These are phyloP conservation scores for Chamaetylas fuelleborni DNA, from an alignment of 2,113 vertebrate genomes.

Conservation along the genomic window DNA sequence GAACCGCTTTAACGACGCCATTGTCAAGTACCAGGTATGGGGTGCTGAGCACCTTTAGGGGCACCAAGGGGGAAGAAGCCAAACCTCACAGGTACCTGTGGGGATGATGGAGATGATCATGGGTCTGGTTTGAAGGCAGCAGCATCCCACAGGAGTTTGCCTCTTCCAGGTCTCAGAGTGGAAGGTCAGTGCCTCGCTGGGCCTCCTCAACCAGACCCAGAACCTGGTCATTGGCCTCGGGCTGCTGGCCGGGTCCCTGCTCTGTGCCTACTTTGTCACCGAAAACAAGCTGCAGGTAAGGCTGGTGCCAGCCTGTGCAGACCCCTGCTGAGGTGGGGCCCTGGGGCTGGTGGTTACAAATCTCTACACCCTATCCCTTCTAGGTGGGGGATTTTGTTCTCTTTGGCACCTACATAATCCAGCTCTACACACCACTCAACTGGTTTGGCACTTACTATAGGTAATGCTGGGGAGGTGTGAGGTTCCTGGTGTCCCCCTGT, in stretches of 20 bases:
- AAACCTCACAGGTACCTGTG: fast-evolving
- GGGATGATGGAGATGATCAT: not conserved
- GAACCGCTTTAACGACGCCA: conserved; percentile 83
- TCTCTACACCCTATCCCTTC: not conserved
- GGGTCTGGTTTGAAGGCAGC: not conserved
- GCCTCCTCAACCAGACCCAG: conserved; percentile 93
- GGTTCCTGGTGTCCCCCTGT: not conserved
- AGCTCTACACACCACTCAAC: conserved; percentile 93
- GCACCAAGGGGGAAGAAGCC: not conserved
- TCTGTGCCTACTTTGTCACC: conserved; percentile 91
- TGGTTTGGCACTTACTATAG: conserved; percentile 99
- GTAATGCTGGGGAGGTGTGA: conserved; percentile 56
- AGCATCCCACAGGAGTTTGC: not conserved
- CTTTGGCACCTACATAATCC: conserved; percentile 95
- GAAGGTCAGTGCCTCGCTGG: conserved; percentile 90
- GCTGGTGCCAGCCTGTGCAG: not conserved
- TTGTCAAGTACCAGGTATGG: conserved; percentile 89
- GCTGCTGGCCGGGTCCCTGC: conserved; percentile 88
- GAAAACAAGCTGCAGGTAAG: conserved; percentile 87
- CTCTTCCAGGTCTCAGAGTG: conserved; percentile 83
- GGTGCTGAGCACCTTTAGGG: not conserved
- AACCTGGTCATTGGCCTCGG: conserved; percentile 88
- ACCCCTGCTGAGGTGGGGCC: not conserved
- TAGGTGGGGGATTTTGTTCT: conserved; percentile 96
- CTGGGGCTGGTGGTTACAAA: not conserved